Evolutionary conservation across 2,888 invertebrate genomes (phyloP).

Genomic region (Microchrysa polita): DNA sequence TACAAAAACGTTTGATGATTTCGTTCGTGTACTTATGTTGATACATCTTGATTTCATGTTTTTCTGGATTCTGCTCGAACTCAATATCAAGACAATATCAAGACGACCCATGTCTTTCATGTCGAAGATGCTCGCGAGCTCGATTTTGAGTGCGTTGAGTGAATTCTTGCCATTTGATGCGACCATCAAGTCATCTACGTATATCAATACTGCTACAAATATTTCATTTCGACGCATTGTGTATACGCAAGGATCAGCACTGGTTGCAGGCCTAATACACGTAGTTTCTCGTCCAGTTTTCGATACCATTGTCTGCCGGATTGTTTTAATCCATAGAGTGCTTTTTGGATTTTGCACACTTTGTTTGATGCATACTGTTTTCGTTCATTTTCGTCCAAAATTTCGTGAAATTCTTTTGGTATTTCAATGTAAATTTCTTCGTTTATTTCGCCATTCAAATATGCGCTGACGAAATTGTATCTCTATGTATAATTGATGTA

Average conservation of each 20-base stretch:
- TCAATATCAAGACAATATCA: conserved; percentile 49
- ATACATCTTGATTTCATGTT: conserved; percentile 45
- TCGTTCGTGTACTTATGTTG: conserved; percentile 50
- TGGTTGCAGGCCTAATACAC: background rate
- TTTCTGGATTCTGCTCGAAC: conserved; percentile 45
- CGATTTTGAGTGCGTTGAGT: background rate
- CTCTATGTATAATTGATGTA: too few species aligned
- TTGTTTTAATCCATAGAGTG: background rate
- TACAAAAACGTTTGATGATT: conserved; percentile 48
- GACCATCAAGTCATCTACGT: background rate
- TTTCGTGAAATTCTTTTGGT: too few species aligned
- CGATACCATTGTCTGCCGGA: background rate
- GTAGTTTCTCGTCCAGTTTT: background rate
- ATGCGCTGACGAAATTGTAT: too few species aligned
- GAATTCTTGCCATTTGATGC: background rate
- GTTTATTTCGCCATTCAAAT: too few species aligned
- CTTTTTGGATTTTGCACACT: too few species aligned
- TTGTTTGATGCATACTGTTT: too few species aligned
- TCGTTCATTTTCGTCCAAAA: too few species aligned
- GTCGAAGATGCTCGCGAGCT: background rate
- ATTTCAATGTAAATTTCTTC: too few species aligned
- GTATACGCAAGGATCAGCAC: background rate
- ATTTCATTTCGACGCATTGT: background rate
- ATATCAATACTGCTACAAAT: background rate
- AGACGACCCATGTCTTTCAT: conserved; percentile 38